Evolutionary conservation across 1,140 invertebrate genomes (phyloP).

Genomic region (Phymorhynchus buccinoides): DNA sequence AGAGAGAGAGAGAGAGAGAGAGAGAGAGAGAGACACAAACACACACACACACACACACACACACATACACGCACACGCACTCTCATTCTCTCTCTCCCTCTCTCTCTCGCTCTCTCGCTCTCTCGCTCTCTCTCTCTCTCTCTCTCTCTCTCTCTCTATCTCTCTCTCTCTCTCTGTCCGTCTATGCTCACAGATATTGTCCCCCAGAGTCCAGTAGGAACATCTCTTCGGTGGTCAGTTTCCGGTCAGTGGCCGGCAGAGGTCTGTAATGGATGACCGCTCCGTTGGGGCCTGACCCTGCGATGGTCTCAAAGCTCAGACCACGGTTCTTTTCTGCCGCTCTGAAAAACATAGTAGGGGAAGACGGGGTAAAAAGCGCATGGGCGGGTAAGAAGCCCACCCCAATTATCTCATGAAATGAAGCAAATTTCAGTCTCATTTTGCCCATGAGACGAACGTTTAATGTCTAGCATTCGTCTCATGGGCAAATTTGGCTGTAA

Average conservation of each 20-base stretch:
- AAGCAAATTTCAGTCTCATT: no score
- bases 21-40: no score
- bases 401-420: no score
- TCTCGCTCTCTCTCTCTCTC: neutral
- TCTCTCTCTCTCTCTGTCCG: no score
- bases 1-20: no score
- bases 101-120: no score
- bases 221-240: constrained; percentile 82
- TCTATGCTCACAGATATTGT: constrained; percentile 74
- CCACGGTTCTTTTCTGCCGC: constrained; percentile 84
- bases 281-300: constrained; percentile 89
- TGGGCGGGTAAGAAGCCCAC: no score
- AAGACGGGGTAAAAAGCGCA: no score
- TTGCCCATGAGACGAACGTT: no score
- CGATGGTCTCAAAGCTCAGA: constrained; percentile 92
- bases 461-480: no score
- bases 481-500: no score
- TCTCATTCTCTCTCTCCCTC: neutral
- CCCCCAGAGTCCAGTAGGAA: constrained; percentile 95
- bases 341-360: constrained; percentile 43
- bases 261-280: constrained; percentile 93
- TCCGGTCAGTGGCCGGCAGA: constrained; percentile 79
- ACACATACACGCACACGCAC: neutral
- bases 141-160: neutral
- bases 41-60: neutral